Evolutionary conservation across 2,113 vertebrate genomes (phyloP).

Genomic region (Lutjanus erythropterus): DNA sequence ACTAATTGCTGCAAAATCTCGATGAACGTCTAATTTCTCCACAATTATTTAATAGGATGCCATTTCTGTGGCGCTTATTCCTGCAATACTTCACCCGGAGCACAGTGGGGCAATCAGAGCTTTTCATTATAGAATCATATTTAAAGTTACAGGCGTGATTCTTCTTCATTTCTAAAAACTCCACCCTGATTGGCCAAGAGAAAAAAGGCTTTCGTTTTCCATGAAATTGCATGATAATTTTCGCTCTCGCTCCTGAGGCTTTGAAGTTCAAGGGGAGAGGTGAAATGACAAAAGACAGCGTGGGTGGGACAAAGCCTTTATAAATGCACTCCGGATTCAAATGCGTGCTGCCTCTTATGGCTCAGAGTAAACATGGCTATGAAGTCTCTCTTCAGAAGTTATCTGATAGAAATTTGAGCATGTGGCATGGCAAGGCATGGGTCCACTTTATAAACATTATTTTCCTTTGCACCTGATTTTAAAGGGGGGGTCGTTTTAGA

Average conservation of each 20-base stretch:
- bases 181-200: constrained; percentile 69
- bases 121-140: constrained; percentile 76
- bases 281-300: constrained; percentile 63
- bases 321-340: constrained; percentile 46
- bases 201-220: constrained; percentile 70
- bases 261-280: constrained; percentile 77
- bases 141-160: constrained; percentile 68
- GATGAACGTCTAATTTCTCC: constrained; percentile 75
- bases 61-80: constrained; percentile 61
- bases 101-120: constrained; percentile 67
- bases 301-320: constrained; percentile 21
- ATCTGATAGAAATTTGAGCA: constrained; percentile 52
- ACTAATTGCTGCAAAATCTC: constrained; percentile 76
- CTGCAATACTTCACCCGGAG: constrained; percentile 52
- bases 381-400: constrained; percentile 51
- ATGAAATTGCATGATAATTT: constrained; percentile 78
- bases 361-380: constrained; percentile 59
- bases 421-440: constrained; percentile 47
- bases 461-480: constrained; percentile 58
- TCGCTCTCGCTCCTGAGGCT: constrained; percentile 54
- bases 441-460: constrained; percentile 64
- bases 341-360: constrained; percentile 28
- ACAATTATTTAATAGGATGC: constrained; percentile 81
- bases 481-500: constrained; percentile 23
- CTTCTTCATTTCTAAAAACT: constrained; percentile 60